phyloP scores from a whole-genome alignment of 2,888 invertebrate genomes.

The Meghimatium bilineatum region DNA sequence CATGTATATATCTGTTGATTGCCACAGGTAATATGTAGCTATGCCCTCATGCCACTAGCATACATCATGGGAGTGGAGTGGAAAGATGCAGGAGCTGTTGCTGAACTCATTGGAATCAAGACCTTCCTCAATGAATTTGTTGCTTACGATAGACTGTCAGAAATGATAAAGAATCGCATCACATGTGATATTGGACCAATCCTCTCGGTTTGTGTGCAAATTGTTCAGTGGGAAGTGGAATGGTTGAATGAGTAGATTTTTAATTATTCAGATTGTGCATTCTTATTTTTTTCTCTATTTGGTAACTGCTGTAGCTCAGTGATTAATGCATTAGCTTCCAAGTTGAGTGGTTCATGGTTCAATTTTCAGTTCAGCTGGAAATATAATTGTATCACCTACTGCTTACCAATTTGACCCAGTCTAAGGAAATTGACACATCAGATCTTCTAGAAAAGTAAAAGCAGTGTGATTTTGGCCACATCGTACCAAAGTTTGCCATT shows the following conservation, averaged over 20 bases:
- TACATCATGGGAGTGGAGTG: constrained; percentile 87
- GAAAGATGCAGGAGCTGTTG: constrained; percentile 87
- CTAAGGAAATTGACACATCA: too few species aligned
- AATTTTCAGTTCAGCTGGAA: too few species aligned
- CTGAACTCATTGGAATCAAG: constrained; percentile 90
- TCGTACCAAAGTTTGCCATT: too few species aligned
- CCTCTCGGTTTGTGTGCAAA: constrained; percentile 67
- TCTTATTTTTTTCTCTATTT: too few species aligned
- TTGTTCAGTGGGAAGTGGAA: not conserved
- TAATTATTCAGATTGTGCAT: not conserved
- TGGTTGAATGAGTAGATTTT: not conserved
- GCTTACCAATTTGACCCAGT: too few species aligned
- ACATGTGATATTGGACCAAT: constrained; percentile 55
- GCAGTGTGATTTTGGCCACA: too few species aligned
- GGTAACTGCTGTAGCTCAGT: too few species aligned
- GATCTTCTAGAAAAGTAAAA: too few species aligned
- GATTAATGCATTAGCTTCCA: too few species aligned
- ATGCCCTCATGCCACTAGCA: constrained; percentile 91
- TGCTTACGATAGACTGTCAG: constrained; percentile 86
- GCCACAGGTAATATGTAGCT: constrained; percentile 83
- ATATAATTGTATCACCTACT: too few species aligned
- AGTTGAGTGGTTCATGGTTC: too few species aligned
- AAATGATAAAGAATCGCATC: constrained; percentile 61
- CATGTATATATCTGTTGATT: not conserved
- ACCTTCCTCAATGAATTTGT: constrained; percentile 95